Conservation (phyloP, 2,888 invertebrate species). For the Oxyscelio sp. region DNA sequence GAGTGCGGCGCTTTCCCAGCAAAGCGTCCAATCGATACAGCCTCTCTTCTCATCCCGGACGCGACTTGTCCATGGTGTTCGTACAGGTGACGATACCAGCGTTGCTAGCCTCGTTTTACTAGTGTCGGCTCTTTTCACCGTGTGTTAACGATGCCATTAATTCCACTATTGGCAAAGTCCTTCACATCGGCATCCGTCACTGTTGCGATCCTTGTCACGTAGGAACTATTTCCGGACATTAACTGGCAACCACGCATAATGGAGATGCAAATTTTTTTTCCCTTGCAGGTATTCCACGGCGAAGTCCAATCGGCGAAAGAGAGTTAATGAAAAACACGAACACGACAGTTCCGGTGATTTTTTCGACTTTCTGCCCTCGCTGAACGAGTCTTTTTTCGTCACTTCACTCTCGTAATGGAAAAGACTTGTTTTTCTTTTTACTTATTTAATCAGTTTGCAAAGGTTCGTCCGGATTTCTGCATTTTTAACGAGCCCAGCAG, state of each 20-base stretch:
- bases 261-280: conserved; percentile 44
- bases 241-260: conserved; percentile 39
- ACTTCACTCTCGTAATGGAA: conserved; percentile 58
- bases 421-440: conserved; percentile 63
- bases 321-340: conserved; percentile 51
- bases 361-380: background rate
- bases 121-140: conserved; percentile 47
- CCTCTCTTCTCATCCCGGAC: conserved; percentile 82
- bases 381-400: conserved; percentile 11
- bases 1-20: conserved; percentile 82
- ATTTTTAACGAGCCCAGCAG: conserved; percentile 51
- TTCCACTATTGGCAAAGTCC: conserved; percentile 37
- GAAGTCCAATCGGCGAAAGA: too few species aligned
- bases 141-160: conserved; percentile 43
- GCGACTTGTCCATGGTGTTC: conserved; percentile 65
- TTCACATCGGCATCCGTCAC: conserved; percentile 37
- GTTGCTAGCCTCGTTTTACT: conserved; percentile 40
- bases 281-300: too few species aligned
- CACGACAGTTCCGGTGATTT: too few species aligned
- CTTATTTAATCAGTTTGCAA: conserved; percentile 53
- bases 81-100: conserved; percentile 72
- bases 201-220: too few species aligned
- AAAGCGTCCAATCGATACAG: conserved; percentile 87
- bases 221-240: conserved; percentile 43
- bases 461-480: conserved; percentile 35